phyloP scores from a whole-genome alignment of 2,113 vertebrate genomes.

The Riparia riparia region DNA sequence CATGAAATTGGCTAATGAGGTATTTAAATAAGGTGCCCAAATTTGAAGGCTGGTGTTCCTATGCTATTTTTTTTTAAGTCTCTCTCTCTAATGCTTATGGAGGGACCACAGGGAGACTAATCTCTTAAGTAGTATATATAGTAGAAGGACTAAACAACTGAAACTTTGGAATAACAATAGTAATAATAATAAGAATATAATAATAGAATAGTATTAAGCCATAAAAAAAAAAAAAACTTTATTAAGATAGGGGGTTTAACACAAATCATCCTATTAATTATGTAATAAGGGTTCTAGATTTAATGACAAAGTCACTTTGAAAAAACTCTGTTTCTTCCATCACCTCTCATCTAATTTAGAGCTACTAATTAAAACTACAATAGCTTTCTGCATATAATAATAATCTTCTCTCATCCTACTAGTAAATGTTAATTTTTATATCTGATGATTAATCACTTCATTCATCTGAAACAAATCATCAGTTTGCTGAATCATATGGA shows the following conservation, averaged over 20 bases:
- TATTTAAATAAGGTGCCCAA: not conserved
- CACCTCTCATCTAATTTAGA: conserved; percentile 33
- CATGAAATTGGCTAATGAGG: not conserved
- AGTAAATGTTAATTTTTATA: conserved; percentile 26
- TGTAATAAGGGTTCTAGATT: not conserved
- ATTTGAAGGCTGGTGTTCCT: not conserved
- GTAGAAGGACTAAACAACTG: not conserved
- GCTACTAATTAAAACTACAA: conserved; percentile 42
- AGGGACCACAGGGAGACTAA: not conserved
- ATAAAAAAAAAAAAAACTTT: not conserved
- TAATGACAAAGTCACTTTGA: not conserved
- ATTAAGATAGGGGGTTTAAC: not conserved
- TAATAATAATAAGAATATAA: not conserved
- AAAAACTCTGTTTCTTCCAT: conserved; percentile 26
- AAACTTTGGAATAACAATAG: not conserved
- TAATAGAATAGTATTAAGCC: not conserved
- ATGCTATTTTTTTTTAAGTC: not conserved
- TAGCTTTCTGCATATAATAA: conserved; percentile 21
- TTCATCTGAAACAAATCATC: conserved; percentile 55
- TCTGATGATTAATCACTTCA: conserved; percentile 33
- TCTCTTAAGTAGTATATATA: not conserved
- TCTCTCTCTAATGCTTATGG: not conserved
- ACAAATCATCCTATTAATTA: not conserved
- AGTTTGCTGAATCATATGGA: not conserved
- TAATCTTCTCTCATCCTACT: conserved; percentile 20